Base-by-base conservation (phyloP, 2,113 vertebrate species). In the Rhinoptilus africanus region DNA sequence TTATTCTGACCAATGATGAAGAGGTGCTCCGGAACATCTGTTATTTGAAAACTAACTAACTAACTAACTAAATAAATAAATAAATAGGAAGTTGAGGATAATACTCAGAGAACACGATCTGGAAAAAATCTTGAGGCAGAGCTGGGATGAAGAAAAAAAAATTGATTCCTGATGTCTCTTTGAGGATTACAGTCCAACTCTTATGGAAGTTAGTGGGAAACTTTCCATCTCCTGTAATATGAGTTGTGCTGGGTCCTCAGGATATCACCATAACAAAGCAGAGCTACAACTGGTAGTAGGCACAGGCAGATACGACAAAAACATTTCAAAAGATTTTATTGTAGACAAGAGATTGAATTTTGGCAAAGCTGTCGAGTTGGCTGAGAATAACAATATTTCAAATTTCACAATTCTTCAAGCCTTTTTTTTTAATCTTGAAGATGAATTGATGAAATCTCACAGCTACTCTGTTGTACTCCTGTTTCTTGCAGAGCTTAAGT, bases 131-230 rank as follows among this genome's bases (percentile, higher is more conserved):
- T 30, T 56, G 69, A 91, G 51, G 60, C 68, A 53, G 47, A 77
- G 75, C 8, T 6, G 28, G 56, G 51, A 77, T 81, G 19, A 92
- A 87, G 59, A 4, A 45, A 89, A 91, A 91, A 20, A 92, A 71
- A 92, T 26, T 56, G 11, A 72, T 89, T 95, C 90, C 76, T 85
- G 85, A 43, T 96, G 92, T 88, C 32, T 81, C 51, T 82, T 41
- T 27, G 68, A 95, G 78, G 47, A 68, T 88, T 77, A 19, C 35
- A 78, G 83, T 86, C 41, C 47, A 67, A 11, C 30, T 80, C 41
- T 71, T 37, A 26, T 4, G 57, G 24, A 92, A 80, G 21, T 50
- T 37, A 74, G 47, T 48, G 79, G 68, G 90, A 93, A 94, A 50
- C 15, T 89, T 94, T 68, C 47, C 88, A 78, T 66, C 59, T 90